phyloP scores from a whole-genome alignment of 2,888 invertebrate genomes.

The Hypomecis atomaria region DNA sequence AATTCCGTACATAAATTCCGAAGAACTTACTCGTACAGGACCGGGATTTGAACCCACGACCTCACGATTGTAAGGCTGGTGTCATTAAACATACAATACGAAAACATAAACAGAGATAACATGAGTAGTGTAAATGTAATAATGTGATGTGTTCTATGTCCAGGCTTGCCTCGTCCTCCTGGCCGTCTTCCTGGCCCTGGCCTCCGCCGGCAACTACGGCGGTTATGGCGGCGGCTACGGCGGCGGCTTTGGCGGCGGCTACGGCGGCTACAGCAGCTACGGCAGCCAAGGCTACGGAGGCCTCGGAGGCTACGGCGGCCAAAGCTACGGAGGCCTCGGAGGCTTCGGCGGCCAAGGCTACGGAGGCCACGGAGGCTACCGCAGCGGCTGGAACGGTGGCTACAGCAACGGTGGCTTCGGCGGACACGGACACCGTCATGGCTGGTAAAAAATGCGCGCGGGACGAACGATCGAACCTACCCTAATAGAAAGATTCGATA shows the following conservation, averaged over 20 bases:
- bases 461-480: background rate
- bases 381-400: conserved; percentile 13
- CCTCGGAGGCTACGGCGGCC: conserved; percentile 8
- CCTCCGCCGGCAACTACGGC: conserved; percentile 58
- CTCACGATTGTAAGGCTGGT: no score
- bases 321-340: no score
- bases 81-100: no score
- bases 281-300: conserved; percentile 26
- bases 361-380: conserved; percentile 25
- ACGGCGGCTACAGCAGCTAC: conserved; percentile 29
- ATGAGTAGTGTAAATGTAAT: background rate
- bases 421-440: background rate
- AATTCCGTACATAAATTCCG: no score
- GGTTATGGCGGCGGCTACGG: conserved; percentile 40
- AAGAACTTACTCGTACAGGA: no score
- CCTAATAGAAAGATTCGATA: no score
- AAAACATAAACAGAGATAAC: background rate
- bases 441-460: background rate
- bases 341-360: conserved; percentile 26
- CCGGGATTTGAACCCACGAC: no score
- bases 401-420: conserved; percentile 17
- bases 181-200: conserved; percentile 50
- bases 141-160: background rate
- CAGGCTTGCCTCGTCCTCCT: conserved; percentile 49
- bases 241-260: conserved; percentile 29